Base-by-base conservation (phyloP, 1,140 invertebrate species). In the Zaprionus ghesquierei region DNA sequence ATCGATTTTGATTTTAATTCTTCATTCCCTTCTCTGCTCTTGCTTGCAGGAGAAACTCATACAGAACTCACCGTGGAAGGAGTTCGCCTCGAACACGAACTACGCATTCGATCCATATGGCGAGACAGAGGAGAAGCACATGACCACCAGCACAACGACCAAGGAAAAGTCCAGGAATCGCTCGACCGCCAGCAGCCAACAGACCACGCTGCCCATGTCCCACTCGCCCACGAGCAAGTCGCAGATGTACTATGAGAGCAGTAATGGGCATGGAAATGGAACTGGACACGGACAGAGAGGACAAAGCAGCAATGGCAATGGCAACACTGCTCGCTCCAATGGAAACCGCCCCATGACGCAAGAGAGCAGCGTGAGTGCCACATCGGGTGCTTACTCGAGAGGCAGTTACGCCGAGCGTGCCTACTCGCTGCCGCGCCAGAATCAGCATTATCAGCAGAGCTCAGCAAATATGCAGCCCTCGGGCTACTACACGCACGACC, bases 91-190 rank as follows among this genome's bases (percentile, higher is more conserved):
- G 1, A 96, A 96, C 84, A 97, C 96, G 1, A 97, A 97, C 92
- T 97, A 97, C 92, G 96, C 96, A 0, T 97, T 97, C 91, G 96
- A 97, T 76, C 94, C 96, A 0, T 97, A 95, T 89, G 96, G 96
- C 62, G 95, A 94, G n/a, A 91, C 91, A 5, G 96, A 96, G 78
- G 95, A 96, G 81, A 96, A 96, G 81, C 89, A 93, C 82, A 89
- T 93, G 85, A 92, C 92, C 64, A 80, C 92, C 38, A 91, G 92
- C 20, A 92, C 90, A 0, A 82, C 75, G 25, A 80, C 70, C 27
- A 90, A 91, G 77, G 86, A 90, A 22, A 91, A 92, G 75, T 49
- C 73, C 0, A 82, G 90, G 9, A 69, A 79, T 35, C 77, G 79
- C 8, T 87, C 87, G 8, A 76, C 77, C 4, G 69, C 75, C 6